Conservation (phyloP, 1,140 invertebrate species). For the Cydia fagiglandana region DNA sequence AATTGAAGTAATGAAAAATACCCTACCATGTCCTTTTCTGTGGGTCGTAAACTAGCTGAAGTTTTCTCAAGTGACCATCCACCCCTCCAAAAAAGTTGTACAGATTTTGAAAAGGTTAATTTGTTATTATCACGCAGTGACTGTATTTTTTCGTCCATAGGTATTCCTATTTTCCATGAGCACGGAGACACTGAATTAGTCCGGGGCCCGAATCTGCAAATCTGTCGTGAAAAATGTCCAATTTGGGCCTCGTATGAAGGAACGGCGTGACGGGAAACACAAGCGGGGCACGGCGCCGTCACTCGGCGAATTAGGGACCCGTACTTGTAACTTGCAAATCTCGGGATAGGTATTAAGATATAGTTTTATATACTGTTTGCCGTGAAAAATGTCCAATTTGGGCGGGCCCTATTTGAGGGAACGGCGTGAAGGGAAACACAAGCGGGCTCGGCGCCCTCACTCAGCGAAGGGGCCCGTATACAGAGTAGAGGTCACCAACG, state of each 20-base stretch:
- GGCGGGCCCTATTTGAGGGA: background rate
- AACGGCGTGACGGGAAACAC: conserved; percentile 20
- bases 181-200: background rate
- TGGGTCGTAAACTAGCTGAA: too few relatives aligned
- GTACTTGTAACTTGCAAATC: too few relatives aligned
- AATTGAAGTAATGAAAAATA: too few relatives aligned
- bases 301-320: conserved; percentile 2
- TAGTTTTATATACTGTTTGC: background rate
- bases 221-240: conserved; percentile 28
- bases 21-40: too few relatives aligned
- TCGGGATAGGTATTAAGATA: too few relatives aligned
- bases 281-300: conserved; percentile 23
- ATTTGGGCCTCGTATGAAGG: conserved; percentile 10
- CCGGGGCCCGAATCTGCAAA: conserved; percentile 8
- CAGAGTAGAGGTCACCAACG: too few relatives aligned
- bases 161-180: background rate
- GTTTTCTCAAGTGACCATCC: too few relatives aligned
- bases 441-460: conserved; percentile 18
- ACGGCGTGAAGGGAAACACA: conserved; percentile 20
- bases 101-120: too few relatives aligned
- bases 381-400: conserved; percentile 31
- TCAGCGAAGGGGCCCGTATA: background rate
- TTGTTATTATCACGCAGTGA: too few relatives aligned
- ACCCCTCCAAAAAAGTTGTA: too few relatives aligned
- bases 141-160: too few relatives aligned